Evolutionary conservation across 2,113 vertebrate species (phyloP).

Genomic region (Mesocricetus auratus): DNA sequence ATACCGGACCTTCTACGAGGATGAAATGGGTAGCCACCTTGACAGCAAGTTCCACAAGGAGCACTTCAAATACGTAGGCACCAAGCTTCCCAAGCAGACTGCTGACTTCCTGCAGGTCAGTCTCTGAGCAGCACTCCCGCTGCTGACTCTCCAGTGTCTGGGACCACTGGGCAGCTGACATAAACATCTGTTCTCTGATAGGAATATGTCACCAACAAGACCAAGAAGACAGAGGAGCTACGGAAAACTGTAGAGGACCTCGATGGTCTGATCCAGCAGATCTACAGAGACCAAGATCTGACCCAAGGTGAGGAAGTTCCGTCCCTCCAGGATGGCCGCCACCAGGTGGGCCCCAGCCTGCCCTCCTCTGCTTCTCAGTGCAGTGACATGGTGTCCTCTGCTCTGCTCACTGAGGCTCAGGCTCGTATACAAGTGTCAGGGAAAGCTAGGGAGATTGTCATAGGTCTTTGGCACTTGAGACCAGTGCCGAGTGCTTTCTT

Average conservation of each 20-base stretch:
- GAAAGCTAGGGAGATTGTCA: not conserved
- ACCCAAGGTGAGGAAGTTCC: slow-evolving; percentile 89
- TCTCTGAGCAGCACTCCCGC: not conserved
- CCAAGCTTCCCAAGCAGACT: slow-evolving; percentile 93
- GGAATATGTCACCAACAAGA: slow-evolving; percentile 96
- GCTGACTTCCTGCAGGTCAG: slow-evolving; percentile 95
- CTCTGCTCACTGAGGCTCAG: not conserved
- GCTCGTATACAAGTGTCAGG: not conserved
- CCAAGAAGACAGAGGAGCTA: slow-evolving; percentile 92
- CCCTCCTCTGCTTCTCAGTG: not conserved
- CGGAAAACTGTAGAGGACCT: slow-evolving; percentile 92
- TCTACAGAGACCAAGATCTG: slow-evolving; percentile 95
- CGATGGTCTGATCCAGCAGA: slow-evolving; percentile 93
- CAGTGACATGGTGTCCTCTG: not conserved
- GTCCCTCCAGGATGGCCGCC: not conserved
- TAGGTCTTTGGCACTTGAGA: not conserved
- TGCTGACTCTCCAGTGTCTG: not conserved
- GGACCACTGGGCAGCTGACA: not conserved
- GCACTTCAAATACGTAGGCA: slow-evolving; percentile 93
- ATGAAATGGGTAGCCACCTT: slow-evolving; percentile 93
- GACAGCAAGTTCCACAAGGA: slow-evolving; percentile 97
- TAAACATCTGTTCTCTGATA: slow-evolving; percentile 69
- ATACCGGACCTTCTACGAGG: slow-evolving; percentile 95
- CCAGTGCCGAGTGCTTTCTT: not conserved
- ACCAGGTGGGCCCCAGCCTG: not conserved